Evolutionary conservation across 2,797 vertebrate species (phyloP).

Genomic region (Triplophysa yarkandensis): DNA sequence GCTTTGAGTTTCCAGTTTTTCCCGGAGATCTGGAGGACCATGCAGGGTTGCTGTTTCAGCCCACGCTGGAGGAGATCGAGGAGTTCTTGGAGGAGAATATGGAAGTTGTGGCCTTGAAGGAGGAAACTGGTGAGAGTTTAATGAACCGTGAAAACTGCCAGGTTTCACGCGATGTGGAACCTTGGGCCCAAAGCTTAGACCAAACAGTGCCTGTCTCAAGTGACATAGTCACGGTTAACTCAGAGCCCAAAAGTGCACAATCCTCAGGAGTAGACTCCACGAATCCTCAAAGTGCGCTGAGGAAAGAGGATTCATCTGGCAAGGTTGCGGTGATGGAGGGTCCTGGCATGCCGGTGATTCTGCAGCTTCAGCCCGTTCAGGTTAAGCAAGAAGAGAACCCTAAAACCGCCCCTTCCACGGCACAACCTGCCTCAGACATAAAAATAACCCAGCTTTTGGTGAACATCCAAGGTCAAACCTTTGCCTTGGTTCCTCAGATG

Average conservation of each 20-base stretch:
- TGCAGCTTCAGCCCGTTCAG: constrained; percentile 89
- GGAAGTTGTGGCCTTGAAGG: constrained; percentile 79
- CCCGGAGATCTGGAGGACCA: constrained; percentile 81
- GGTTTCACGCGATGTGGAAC: constrained; percentile 62
- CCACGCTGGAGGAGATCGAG: constrained; percentile 96
- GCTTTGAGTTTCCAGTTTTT: constrained; percentile 82
- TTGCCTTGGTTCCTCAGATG: constrained; percentile 90
- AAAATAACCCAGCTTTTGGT: constrained; percentile 92
- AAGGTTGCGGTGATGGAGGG: constrained; percentile 34
- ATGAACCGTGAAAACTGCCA: constrained; percentile 49
- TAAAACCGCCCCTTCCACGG: constrained; percentile 66
- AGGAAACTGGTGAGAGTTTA: constrained; percentile 56
- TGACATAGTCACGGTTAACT: constrained; percentile 55
- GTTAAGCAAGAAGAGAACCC: constrained; percentile 84
- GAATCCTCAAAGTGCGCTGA: constrained; percentile 18
- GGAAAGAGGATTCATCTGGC: constrained; percentile 37
- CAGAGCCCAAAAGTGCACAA: constrained; percentile 71
- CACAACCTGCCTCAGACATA: constrained; percentile 76
- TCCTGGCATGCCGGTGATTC: constrained; percentile 82
- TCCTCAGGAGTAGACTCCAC: constrained; percentile 23
- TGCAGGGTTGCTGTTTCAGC: constrained; percentile 85
- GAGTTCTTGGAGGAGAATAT: constrained; percentile 99
- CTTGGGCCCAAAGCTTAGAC: constrained; percentile 71
- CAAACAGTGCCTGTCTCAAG: constrained; percentile 73
- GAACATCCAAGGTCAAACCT: constrained; percentile 95